Evolutionary conservation across 2,888 invertebrate species (phyloP).

Genomic region (Drosophila suboccidentalis): DNA sequence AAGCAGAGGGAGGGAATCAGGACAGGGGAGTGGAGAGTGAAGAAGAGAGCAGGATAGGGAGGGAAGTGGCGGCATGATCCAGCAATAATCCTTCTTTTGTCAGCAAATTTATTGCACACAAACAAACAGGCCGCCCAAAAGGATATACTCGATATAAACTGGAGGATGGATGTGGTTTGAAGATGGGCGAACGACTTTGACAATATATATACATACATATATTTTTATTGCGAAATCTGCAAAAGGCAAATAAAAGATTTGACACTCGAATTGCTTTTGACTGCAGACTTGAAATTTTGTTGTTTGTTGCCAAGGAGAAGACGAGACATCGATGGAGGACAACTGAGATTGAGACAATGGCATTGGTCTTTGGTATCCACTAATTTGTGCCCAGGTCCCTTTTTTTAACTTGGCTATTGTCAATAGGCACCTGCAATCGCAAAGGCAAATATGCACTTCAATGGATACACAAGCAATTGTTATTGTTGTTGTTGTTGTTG

Average conservation of each 20-base stretch:
- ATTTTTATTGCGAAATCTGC: constrained; percentile 84
- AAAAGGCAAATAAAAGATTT: constrained; percentile 85
- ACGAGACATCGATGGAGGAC: constrained; percentile 1
- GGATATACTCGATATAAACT: constrained; percentile 31
- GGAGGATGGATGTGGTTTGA: constrained; percentile 21
- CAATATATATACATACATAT: constrained; percentile 45
- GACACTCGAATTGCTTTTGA: constrained; percentile 85
- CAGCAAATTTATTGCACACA: constrained; percentile 84
- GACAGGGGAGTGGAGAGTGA: too few relatives aligned
- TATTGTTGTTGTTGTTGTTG: constrained; percentile 18
- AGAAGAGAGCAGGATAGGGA: too few relatives aligned
- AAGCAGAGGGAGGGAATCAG: constrained; percentile 36
- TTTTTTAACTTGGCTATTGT: neutral
- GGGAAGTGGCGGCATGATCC: constrained; percentile 68
- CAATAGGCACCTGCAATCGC: constrained; percentile 48
- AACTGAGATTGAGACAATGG: constrained; percentile 44
- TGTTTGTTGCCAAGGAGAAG: constrained; percentile 33
- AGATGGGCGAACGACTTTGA: constrained; percentile 54
- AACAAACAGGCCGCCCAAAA: constrained; percentile 59
- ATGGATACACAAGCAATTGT: constrained; percentile 5
- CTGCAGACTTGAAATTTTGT: constrained; percentile 22
- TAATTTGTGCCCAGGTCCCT: constrained; percentile 56
- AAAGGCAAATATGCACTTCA: constrained; percentile 61
- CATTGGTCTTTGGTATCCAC: constrained; percentile 33
- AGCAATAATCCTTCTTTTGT: constrained; percentile 84